Evolutionary conservation across 2,113 vertebrate genomes (phyloP).

Genomic region (Ammodramus savannarum): DNA sequence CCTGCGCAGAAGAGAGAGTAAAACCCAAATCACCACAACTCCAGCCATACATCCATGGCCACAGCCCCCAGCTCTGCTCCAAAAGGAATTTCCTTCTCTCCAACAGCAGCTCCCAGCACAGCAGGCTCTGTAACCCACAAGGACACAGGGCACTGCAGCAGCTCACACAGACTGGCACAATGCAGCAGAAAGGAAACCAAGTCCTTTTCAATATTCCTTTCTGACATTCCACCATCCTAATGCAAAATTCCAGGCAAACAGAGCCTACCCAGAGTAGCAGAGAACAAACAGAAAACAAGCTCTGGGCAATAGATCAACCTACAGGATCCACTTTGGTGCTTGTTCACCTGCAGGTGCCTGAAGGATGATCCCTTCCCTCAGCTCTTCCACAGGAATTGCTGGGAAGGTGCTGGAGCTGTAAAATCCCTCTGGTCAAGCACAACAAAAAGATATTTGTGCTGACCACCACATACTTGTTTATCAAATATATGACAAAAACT

Average conservation of each 20-base stretch:
- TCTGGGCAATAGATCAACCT: neutral
- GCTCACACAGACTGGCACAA: neutral
- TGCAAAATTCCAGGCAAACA: neutral
- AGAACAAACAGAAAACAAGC: neutral
- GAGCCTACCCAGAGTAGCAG: neutral
- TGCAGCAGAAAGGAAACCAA: neutral
- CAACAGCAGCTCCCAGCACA: neutral
- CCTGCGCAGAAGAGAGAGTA: neutral
- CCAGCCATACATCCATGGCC: neutral
- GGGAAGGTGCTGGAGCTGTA: neutral
- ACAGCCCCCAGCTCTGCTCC: accelerated
- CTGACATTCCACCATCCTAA: slow-evolving; percentile 4
- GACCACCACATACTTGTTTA: neutral
- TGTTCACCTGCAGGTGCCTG: neutral
- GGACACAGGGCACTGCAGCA: neutral
- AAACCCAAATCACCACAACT: neutral
- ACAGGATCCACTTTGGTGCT: neutral
- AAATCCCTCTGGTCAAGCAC: neutral
- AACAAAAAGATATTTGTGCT: neutral
- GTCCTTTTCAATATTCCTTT: neutral
- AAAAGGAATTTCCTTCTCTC: accelerated
- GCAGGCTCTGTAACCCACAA: neutral
- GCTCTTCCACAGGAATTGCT: neutral
- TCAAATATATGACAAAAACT: neutral
- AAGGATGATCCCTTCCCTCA: neutral